Evolutionary conservation across 2,888 invertebrate species (phyloP).

Genomic region (Cheilosia grossa): DNA sequence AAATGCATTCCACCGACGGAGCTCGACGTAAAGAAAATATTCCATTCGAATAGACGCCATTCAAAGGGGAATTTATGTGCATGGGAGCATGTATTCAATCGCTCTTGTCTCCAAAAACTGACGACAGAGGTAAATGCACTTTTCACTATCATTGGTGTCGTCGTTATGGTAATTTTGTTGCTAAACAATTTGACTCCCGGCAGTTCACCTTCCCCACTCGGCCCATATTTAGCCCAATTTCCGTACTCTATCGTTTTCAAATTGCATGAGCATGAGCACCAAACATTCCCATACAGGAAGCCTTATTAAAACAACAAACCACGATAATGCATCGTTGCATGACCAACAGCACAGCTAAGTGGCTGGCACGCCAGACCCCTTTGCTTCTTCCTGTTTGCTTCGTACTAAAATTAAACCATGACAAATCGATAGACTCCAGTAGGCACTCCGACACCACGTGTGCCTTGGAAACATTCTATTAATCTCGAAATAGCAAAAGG

Average conservation of each 20-base stretch:
- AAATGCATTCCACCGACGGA: background rate
- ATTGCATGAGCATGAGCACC: slow-evolving; percentile 38
- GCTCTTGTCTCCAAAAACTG: background rate
- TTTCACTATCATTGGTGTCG: slow-evolving; percentile 20
- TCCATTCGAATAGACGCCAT: background rate
- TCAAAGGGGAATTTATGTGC: background rate
- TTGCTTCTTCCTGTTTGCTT: slow-evolving; percentile 13
- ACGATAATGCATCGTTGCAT: slow-evolving; percentile 26
- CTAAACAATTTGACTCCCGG: too few relatives aligned
- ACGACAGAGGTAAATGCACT: background rate
- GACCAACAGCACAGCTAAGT: slow-evolving; percentile 27
- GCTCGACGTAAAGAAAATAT: too few relatives aligned
- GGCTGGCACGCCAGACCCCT: slow-evolving; percentile 13
- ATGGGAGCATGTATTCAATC: background rate
- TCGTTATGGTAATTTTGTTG: slow-evolving; percentile 13
- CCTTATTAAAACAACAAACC: slow-evolving; percentile 8
- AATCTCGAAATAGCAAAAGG: slow-evolving; percentile 4
- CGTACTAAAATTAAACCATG: slow-evolving; percentile 10
- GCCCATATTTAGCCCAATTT: slow-evolving; percentile 40
- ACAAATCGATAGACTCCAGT: slow-evolving; percentile 27
- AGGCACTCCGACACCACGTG: slow-evolving; percentile 1
- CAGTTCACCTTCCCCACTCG: background rate
- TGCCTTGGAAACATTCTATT: background rate
- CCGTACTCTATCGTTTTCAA: background rate
- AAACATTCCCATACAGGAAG: slow-evolving; percentile 35